These are phyloP conservation scores for Melanaphis sacchari DNA, from an alignment of 1,140 invertebrate genomes.

Conservation along the genomic window DNA sequence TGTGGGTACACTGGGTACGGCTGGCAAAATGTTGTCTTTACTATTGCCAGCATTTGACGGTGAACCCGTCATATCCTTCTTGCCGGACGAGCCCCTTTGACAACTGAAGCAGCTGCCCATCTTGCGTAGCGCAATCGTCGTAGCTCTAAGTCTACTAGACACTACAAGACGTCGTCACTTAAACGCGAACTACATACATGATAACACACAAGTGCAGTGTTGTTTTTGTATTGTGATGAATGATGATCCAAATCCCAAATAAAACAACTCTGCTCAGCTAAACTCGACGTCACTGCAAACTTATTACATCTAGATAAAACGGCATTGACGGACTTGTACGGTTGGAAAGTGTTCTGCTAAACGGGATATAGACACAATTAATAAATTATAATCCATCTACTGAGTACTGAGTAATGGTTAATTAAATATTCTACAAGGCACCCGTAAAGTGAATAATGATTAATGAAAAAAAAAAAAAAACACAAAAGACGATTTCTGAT, in stretches of 20 bases:
- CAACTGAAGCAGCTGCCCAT: conserved; percentile 63
- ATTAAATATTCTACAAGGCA: conserved; percentile 39
- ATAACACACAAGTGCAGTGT: not conserved
- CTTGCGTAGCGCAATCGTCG: conserved; percentile 36
- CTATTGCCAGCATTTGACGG: conserved; percentile 57
- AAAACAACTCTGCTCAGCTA: not conserved
- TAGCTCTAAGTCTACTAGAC: not conserved
- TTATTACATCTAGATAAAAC: not conserved
- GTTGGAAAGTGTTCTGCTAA: not conserved
- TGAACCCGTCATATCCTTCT: conserved; percentile 60
- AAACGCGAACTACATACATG: not conserved
- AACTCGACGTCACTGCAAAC: not conserved
- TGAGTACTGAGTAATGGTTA: not conserved
- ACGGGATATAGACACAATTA: not conserved
- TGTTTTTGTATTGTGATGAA: not conserved
- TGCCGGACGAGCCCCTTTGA: conserved; percentile 60
- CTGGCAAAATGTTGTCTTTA: conserved; percentile 59
- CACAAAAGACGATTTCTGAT: conserved; percentile 46
- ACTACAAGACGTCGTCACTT: not conserved
- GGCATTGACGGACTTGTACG: not conserved
- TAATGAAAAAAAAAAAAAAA: conserved; percentile 33
- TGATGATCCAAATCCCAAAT: not conserved
- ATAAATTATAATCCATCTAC: not conserved
- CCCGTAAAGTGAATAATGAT: conserved; percentile 19
- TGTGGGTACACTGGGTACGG: conserved; percentile 59